phyloP scores from a whole-genome alignment of 2,797 vertebrate species.

The Rhabdophis nuchalis region DNA sequence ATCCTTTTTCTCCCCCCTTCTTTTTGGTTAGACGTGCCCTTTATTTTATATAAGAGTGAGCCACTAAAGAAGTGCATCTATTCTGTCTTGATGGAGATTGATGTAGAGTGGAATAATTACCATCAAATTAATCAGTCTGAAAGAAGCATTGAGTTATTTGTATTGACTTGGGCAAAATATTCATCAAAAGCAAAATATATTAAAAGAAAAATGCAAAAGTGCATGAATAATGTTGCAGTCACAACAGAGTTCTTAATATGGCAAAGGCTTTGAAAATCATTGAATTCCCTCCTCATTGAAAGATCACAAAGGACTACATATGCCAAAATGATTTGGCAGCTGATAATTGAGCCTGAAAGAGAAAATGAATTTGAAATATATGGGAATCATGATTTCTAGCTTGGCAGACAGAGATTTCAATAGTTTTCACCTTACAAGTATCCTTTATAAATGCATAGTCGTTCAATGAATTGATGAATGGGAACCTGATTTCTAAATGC shows the following conservation, averaged over 20 bases:
- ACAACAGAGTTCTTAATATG: not conserved
- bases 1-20: not conserved
- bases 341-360: not conserved
- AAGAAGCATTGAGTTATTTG: not conserved
- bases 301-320: not conserved
- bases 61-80: not conserved
- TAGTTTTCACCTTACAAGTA: not conserved
- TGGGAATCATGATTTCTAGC: not conserved
- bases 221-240: not conserved
- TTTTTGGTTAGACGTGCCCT: not conserved
- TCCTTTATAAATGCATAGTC: not conserved
- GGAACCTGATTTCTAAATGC: not conserved
- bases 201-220: not conserved
- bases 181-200: not conserved
- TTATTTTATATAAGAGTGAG: not conserved
- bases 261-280: not conserved
- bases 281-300: not conserved
- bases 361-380: not conserved
- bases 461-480: not conserved
- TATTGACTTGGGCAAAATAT: not conserved
- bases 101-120: not conserved
- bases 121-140: not conserved
- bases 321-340: not conserved
- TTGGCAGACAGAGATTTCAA: not conserved
- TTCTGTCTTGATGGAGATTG: not conserved